A percentile compares a stretch with the other conserved stretches of the same genome.
phyloP scores from a whole-genome alignment of 2,888 invertebrate species.

The Lasiommata megera region DNA sequence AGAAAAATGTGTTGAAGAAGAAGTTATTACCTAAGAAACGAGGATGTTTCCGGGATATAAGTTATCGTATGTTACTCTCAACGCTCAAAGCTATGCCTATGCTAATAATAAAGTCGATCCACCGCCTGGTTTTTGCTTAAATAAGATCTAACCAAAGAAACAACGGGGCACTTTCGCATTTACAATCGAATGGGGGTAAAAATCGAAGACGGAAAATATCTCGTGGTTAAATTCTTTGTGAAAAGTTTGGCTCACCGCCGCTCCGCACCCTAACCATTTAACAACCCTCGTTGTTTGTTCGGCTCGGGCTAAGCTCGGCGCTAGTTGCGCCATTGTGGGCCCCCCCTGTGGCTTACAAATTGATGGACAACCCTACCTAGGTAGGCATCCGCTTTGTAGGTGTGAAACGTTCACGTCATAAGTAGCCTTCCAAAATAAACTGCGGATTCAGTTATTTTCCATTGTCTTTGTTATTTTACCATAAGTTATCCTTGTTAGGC shows the following conservation, averaged over 20 bases:
- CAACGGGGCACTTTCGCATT: too few relatives aligned
- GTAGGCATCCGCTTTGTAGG: not conserved
- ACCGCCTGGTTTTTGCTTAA: too few relatives aligned
- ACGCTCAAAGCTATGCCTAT: too few relatives aligned
- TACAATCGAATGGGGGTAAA: not conserved
- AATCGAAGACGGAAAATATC: not conserved
- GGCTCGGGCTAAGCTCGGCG: constrained; percentile 13
- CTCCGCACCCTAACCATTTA: constrained; percentile 20
- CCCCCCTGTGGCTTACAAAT: constrained; percentile 19
- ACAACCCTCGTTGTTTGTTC: constrained; percentile 24
- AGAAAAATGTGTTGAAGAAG: too few relatives aligned
- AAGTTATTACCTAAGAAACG: too few relatives aligned
- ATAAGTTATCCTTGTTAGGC: too few relatives aligned
- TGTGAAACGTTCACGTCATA: not conserved
- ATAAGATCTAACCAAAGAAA: too few relatives aligned
- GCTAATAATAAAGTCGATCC: too few relatives aligned
- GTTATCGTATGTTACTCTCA: too few relatives aligned
- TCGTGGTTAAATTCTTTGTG: not conserved
- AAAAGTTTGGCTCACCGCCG: constrained; percentile 17
- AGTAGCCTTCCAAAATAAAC: not conserved
- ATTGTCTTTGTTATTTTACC: too few relatives aligned
- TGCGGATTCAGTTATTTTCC: too few relatives aligned
- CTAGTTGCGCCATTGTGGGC: constrained; percentile 18
- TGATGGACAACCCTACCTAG: constrained; percentile 13
- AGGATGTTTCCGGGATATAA: too few relatives aligned